Base-by-base conservation (phyloP, 2,888 invertebrate genomes). In the Sussaba pulchella region DNA sequence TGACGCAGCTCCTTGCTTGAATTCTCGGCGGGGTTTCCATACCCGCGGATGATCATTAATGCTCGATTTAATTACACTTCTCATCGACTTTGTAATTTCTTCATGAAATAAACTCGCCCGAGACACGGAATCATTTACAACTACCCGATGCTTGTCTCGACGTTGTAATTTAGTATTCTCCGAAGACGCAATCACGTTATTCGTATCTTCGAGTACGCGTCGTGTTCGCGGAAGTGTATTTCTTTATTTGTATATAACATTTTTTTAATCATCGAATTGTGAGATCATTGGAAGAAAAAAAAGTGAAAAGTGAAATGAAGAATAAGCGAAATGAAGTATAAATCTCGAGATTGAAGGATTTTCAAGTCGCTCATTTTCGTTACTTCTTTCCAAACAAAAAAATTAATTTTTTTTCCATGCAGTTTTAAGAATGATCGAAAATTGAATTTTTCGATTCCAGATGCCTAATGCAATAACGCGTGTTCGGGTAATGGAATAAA, bases 51-150 rank as follows among this genome's bases (percentile, higher is more conserved):
- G 9, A 19, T 21, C 39, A 43, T 43, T 57, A 17, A 39, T 57
- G 43, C 43, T 69, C 69, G 54, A 43, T 69, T 69, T 69, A 69
- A 69, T 69, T 57, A 57, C 26, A 52, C 41, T 54, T 12, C 69
- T 43, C 54, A 26, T 54, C 17, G 69, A 69, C 26, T 69, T 54
- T 12, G 43, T 69, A 69, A 69, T 69, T 69, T 57, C 43, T 69
- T 69, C 57, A 69, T 54, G 26, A 69, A 54, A 69, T 26, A 69
- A 12, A 43, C 24, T 17, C 31, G 31, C 31, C 45, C 54, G 41
- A 12, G 36, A 43, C 57, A 17, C 31, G 4, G 26, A 26, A 14
- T 17, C 31, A 14, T 57, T 69, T 41, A 57, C 69, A 57, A 31
- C 41, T 19, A 19, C 6, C 26, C 41, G 36, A 36, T 66, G 47